These are phyloP conservation scores for Belonocnema kinseyi DNA, from an alignment of 1,140 invertebrate species.

Conservation along the genomic window DNA sequence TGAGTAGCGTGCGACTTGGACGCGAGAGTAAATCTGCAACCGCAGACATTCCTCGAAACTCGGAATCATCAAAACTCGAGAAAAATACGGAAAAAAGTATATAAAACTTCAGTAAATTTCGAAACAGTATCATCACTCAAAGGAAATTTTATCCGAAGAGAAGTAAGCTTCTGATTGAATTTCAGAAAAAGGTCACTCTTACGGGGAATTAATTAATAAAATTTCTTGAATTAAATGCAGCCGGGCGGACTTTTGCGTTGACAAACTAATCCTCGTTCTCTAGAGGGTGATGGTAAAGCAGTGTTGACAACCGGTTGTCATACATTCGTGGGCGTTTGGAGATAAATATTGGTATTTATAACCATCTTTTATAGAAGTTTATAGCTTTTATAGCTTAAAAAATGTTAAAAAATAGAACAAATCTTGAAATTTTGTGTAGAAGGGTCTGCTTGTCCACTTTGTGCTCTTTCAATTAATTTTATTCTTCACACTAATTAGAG, in stretches of 20 bases:
- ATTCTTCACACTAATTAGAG: too few species aligned
- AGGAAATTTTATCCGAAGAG: not conserved
- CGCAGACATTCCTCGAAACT: conserved; percentile 62
- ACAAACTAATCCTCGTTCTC: conserved; percentile 72
- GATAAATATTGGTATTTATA: conserved; percentile 65
- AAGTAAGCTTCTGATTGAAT: too few species aligned
- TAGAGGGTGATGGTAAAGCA: conserved; percentile 69
- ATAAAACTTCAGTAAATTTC: not conserved
- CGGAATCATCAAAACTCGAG: conserved; percentile 19
- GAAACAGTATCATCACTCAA: not conserved
- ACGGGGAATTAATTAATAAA: not conserved
- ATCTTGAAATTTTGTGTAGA: too few species aligned
- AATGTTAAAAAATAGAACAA: not conserved
- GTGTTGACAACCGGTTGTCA: conserved; percentile 63
- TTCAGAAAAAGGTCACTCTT: too few species aligned
- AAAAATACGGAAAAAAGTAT: conserved; percentile 1
- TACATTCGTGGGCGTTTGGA: conserved; percentile 66
- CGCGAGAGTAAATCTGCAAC: conserved; percentile 55
- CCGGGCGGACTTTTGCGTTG: conserved; percentile 53
- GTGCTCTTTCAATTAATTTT: too few species aligned
- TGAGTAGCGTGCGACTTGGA: conserved; percentile 73
- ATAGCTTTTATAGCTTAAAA: too few species aligned
- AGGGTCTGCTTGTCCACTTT: too few species aligned
- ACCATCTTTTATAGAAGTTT: conserved; percentile 3
- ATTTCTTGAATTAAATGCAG: not conserved